Base-by-base conservation (phyloP, 2,888 invertebrate species). In the Brachycybe producta region DNA sequence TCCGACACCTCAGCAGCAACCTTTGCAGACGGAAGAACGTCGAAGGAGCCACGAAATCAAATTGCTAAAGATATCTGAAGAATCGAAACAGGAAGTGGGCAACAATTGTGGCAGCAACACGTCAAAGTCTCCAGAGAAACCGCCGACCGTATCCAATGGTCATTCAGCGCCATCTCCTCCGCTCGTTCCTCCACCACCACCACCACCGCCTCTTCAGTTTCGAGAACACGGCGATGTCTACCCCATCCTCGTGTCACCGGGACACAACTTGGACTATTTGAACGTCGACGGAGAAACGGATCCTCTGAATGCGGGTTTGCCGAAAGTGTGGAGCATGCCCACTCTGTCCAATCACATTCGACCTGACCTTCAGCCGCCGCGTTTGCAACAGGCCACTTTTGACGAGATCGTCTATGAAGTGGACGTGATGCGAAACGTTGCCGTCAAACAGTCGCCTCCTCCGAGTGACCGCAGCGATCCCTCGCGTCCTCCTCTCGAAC, bases 321-420 rank as follows among this genome's bases (percentile, higher is more conserved):
- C 49, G 7, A 55, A 80, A 52, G 80, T 80, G 57, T 83, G 84
- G 83, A 81, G 82, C 36, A 71, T 80, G 60, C 84, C 84, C n/a
- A 76, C 68, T 55, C 62, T 70, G 41, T 66, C 67, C 30, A 60
- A 65, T 51, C 69, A 67, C 57, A 68, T 70, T 54, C 64, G 80
- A 52, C 72, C 73, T 53, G 72, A 77, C 39, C 73, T 88, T 50
- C 80, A 82, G 61, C 82, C 86, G 23, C 87, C 87, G 2, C 71
- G 84, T 58, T 56, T 87, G 46, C 87, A 88, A 64, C 85, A 86
- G 66, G 86, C 86, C 39, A 81, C 85, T 36, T 85, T 88, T 69
- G 86, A 86, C 67, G 82, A 84, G 65, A 76, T 77, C 59, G 67
- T 77, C 13, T 88, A 84, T 70, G 76, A 80, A 51, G 79, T 88